Conservation (phyloP, 64 coral and sea anemone genomes). For the Dendronephthya gigantea region DNA sequence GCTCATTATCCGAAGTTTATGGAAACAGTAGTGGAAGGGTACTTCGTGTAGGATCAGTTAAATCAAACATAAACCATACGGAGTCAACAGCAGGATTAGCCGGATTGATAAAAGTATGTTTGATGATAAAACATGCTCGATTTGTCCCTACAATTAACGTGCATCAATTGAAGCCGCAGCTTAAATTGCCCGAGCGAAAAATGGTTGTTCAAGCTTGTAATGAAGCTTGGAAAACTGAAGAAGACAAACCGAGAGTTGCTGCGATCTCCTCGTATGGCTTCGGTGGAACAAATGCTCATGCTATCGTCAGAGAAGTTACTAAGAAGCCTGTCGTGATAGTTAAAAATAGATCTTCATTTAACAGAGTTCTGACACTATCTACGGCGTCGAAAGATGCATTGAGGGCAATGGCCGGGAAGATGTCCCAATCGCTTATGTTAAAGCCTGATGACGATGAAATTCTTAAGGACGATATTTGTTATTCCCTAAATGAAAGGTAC, state of each 20-base stretch:
- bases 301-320: constrained; percentile 31
- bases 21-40: constrained; percentile 14
- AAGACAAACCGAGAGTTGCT: constrained; percentile 32
- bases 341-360: background rate
- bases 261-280: constrained; percentile 50
- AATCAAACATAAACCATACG: constrained; percentile 75
- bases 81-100: constrained; percentile 68
- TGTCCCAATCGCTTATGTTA: constrained; percentile 14
- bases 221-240: constrained; percentile 31
- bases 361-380: constrained; percentile 24
- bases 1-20: constrained; percentile 47
- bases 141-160: constrained; percentile 66
- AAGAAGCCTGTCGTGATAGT: background rate
- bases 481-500: constrained; percentile 36
- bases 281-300: constrained; percentile 46
- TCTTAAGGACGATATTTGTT: constrained; percentile 30
- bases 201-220: constrained; percentile 22
- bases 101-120: constrained; percentile 46
- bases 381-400: constrained; percentile 20
- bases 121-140: constrained; percentile 48
- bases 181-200: constrained; percentile 36
- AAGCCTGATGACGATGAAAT: background rate
- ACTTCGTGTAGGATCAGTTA: constrained; percentile 49
- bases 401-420: constrained; percentile 4
- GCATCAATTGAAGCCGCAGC: constrained; percentile 45